These are phyloP conservation scores for Agonopterix subpropinquella DNA, from an alignment of 2,888 invertebrate genomes.

Conservation along the genomic window DNA sequence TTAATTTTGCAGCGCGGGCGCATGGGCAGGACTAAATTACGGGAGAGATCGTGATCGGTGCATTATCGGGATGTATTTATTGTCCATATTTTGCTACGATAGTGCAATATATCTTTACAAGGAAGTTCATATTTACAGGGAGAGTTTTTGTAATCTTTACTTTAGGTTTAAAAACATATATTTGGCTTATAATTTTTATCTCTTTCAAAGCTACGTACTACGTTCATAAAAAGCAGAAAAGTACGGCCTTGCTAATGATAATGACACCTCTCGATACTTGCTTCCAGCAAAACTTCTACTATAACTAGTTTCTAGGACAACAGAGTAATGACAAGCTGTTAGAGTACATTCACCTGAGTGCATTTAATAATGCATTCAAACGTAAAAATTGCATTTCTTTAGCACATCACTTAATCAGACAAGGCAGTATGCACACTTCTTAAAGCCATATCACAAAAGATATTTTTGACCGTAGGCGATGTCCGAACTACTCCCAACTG, in stretches of 20 bases:
- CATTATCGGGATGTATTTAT: constrained; percentile 30
- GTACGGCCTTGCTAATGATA: constrained; percentile 28
- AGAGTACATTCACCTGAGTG: background rate
- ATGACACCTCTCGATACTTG: constrained; percentile 13
- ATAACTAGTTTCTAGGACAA: constrained; percentile 18
- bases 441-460: too few species aligned
- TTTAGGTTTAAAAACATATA: too few species aligned
- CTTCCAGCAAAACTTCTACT: constrained; percentile 17
- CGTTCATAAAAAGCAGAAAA: background rate
- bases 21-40: constrained; percentile 22
- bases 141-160: too few species aligned
- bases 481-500: too few species aligned
- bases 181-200: too few species aligned
- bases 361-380: background rate
- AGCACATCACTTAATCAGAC: too few species aligned
- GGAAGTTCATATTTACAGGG: background rate
- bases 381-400: too few species aligned
- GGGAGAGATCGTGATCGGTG: constrained; percentile 23
- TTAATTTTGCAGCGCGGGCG: constrained; percentile 4
- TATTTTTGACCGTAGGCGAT: too few species aligned
- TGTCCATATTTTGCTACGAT: constrained; percentile 24
- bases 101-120: constrained; percentile 19
- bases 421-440: too few species aligned
- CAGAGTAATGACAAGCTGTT: constrained; percentile 5
- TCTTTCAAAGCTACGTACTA: too few species aligned